phyloP scores from a whole-genome alignment of 2,113 vertebrate genomes.

The Zosterops borbonicus region DNA sequence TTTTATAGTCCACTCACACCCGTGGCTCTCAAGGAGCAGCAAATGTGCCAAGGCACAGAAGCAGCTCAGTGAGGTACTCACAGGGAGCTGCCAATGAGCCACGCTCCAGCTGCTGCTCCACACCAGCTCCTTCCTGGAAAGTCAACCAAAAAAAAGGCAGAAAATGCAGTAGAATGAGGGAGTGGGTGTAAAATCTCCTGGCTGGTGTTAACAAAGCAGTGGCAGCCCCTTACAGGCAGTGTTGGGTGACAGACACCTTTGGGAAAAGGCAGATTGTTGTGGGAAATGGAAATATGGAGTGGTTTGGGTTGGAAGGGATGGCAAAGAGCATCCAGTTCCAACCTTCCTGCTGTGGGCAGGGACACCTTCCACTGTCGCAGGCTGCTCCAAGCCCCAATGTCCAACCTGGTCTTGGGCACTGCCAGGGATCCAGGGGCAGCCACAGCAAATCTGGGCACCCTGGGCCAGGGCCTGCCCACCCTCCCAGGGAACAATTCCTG shows the following conservation, averaged over 20 bases:
- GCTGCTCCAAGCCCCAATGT: background rate
- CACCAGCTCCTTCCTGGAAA: background rate
- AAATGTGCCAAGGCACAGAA: background rate
- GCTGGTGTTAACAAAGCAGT: background rate
- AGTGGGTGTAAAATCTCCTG: background rate
- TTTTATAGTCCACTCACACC: background rate
- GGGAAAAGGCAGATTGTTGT: fast-evolving
- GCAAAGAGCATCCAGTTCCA: fast-evolving
- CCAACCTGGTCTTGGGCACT: background rate
- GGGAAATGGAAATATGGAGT: background rate
- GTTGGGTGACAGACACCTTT: background rate
- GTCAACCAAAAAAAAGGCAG: background rate
- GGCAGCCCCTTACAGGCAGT: fast-evolving
- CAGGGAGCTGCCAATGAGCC: background rate
- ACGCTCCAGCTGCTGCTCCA: background rate
- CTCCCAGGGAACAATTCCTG: fast-evolving
- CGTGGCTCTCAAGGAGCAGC: background rate
- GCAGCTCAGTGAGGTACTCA: background rate
- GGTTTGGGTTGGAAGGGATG: background rate
- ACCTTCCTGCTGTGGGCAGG: background rate
- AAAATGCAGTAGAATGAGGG: background rate
- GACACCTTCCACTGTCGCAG: background rate
- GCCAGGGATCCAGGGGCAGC: background rate
- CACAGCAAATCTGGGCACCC: background rate
- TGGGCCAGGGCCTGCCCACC: background rate